Evolutionary conservation across 2,113 vertebrate genomes (phyloP), one percentile per base, ranked within the genome.

Genomic region (Lasiurus cinereus): DNA sequence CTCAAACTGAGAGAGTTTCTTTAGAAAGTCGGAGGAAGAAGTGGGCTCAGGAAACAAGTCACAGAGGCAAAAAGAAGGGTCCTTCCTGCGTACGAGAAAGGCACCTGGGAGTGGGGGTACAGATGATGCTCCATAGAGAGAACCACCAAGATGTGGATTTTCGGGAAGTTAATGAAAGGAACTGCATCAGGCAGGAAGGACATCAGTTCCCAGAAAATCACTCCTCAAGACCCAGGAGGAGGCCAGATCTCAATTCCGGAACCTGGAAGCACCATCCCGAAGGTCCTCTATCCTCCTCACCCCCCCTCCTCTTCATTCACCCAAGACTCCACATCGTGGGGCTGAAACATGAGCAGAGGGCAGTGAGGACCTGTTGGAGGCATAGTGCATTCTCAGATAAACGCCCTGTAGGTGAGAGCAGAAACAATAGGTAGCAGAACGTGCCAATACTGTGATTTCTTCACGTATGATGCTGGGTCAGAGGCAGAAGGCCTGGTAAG

Each of bases 61-160:
- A n/a, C 66, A 67, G 66, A n/a, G 15, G 31, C 31, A n/a, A 67
- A 67, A n/a, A 18, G 14, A 18, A 14, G 66, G 1, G 31, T 31
- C 15, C 14, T 67, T 33, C 7, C 10, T 27, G 29, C 64, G 31
- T n/a, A 67, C 14, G 31, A 18, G 66, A 67, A 27, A 67, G 66
- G 31, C 15, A 2, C 15, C 31, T 16, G 66, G 15, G 54, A 56
- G 54, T 56, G 8, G 54, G 54, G 27, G 31, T 15, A 8, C 14
- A n/a, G 66, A 8, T 16, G 39, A 18, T 18, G 31, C 66, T 67
- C 66, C 66, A n/a, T 4, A 33, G 31, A 33, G 31, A 15, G 7
- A 66, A 31, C 66, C 15, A 8, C 66, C 24, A 83, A 96, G 85
- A 70, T 80, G 66, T 39, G 4, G 36, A 56, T 84, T 93, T 90